Percentiles rank a stretch among this genome's conserved stretches.
Conservation (phyloP, 2,888 invertebrate species). For the Drosophila monieri region DNA sequence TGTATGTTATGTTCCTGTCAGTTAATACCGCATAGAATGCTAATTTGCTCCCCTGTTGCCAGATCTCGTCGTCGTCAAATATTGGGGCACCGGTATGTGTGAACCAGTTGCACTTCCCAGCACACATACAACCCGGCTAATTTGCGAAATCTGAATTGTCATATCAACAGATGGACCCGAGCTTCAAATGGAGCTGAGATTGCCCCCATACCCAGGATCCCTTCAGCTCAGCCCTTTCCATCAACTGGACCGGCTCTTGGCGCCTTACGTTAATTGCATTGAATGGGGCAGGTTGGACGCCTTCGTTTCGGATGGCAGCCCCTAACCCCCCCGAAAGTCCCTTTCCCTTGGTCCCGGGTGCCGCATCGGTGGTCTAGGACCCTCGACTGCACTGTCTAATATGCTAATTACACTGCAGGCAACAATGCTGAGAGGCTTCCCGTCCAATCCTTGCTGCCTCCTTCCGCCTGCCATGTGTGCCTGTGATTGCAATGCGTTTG, state of each 20-base stretch:
- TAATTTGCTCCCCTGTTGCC: background rate
- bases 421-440: slow-evolving; percentile 34
- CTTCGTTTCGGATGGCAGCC: slow-evolving; percentile 15
- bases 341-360: slow-evolving; percentile 3
- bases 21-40: background rate
- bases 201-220: background rate
- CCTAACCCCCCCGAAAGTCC: background rate
- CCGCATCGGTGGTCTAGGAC: slow-evolving; percentile 22
- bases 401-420: slow-evolving; percentile 75
- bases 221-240: slow-evolving; percentile 1
- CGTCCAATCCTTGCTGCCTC: background rate
- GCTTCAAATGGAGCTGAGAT: slow-evolving; percentile 28
- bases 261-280: slow-evolving; percentile 75
- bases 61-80: slow-evolving; percentile 6
- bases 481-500: slow-evolving; percentile 68
- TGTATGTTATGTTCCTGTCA: background rate
- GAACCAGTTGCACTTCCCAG: slow-evolving; percentile 37
- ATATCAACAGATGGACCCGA: slow-evolving; percentile 60
- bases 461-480: slow-evolving; percentile 12
- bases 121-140: slow-evolving; percentile 33
- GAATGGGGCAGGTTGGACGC: slow-evolving; percentile 55
- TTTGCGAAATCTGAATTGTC: slow-evolving; percentile 56
- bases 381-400: slow-evolving; percentile 63
- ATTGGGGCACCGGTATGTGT: slow-evolving; percentile 29
- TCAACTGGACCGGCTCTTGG: slow-evolving; percentile 35